Conservation (phyloP, 2,113 vertebrate genomes). For the Mormyrus lacerda region DNA sequence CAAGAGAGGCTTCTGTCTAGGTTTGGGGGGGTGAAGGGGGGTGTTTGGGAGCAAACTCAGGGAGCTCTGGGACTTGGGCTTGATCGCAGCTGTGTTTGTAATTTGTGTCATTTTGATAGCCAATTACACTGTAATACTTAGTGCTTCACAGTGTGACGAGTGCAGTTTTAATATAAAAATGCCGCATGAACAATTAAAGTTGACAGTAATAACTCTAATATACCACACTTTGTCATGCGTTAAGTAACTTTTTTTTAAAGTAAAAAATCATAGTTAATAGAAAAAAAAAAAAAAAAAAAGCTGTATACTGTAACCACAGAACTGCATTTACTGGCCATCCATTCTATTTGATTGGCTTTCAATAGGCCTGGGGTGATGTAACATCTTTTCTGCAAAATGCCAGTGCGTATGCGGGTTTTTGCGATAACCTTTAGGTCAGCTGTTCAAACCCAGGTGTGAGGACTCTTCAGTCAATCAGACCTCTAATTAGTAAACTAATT, state of each 20-base stretch:
- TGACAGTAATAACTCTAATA: neutral
- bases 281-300: neutral
- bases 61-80: neutral
- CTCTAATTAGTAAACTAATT: neutral
- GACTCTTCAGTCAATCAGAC: neutral
- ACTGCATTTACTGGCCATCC: neutral
- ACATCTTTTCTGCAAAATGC: neutral
- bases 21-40: neutral
- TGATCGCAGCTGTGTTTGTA: constrained; percentile 1
- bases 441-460: neutral
- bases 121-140: constrained; percentile 6
- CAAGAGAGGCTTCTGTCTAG: neutral
- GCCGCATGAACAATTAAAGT: neutral
- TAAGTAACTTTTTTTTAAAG: neutral
- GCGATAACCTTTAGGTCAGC: neutral
- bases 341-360: neutral
- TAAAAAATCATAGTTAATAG: neutral
- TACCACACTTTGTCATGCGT: neutral
- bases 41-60: neutral
- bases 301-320: neutral
- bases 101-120: constrained; percentile 7
- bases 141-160: constrained; percentile 5
- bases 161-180: neutral
- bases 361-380: neutral
- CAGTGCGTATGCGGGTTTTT: neutral